phyloP scores from a whole-genome alignment of 2,888 invertebrate species.

The Netelia fuscicornis region DNA sequence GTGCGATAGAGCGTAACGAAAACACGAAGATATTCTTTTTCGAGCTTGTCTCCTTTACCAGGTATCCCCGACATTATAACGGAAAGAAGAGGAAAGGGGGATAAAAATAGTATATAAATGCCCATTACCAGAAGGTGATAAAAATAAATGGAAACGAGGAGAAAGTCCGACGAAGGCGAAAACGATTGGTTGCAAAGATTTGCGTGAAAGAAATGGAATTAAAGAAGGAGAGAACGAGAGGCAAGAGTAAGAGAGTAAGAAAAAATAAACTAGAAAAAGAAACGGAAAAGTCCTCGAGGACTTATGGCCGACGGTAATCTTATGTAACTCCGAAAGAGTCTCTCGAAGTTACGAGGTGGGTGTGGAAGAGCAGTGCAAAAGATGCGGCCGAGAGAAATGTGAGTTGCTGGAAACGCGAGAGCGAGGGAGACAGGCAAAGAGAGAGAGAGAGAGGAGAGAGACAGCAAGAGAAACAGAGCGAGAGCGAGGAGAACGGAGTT shows the following conservation, averaged over 20 bases:
- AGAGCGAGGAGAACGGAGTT: constrained; percentile 61
- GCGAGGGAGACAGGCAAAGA: constrained; percentile 31
- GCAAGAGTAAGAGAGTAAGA: constrained; percentile 25
- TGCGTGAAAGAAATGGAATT: constrained; percentile 23
- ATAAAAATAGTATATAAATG: background rate
- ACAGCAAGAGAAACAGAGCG: constrained; percentile 55
- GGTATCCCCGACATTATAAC: background rate
- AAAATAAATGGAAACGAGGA: background rate
- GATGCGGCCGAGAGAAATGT: constrained; percentile 45
- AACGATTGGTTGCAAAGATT: constrained; percentile 33
- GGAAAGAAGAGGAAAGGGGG: background rate
- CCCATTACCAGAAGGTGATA: background rate
- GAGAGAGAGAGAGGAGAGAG: constrained; percentile 31
- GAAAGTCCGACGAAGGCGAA: background rate
- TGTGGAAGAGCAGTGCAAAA: constrained; percentile 43
- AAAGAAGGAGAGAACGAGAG: constrained; percentile 21
- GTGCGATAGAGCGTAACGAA: background rate
- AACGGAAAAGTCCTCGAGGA: constrained; percentile 51
- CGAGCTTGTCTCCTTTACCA: background rate
- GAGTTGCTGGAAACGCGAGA: constrained; percentile 23
- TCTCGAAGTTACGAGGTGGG: constrained; percentile 69
- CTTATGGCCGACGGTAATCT: constrained; percentile 66
- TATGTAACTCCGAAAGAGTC: constrained; percentile 60
- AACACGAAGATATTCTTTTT: background rate
- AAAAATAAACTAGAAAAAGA: constrained; percentile 28